Evolutionary conservation across 2,888 invertebrate species (phyloP), one percentile per base, ranked within the genome.

Genomic region (Metalampra italica): DNA sequence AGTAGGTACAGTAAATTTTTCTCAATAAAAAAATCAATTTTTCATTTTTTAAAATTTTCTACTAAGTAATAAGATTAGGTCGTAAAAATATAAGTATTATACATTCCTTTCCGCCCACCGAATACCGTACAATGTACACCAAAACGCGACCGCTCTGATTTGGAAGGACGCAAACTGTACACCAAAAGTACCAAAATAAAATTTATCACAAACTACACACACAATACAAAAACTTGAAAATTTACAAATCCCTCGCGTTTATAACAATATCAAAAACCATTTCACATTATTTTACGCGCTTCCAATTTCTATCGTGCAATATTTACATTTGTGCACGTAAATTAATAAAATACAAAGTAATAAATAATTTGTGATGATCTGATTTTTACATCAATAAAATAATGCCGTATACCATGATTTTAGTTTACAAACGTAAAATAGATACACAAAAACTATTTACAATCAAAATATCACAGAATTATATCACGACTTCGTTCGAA

Each of bases 181-280:
- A 85, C 73, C n/a, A 76, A 79, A 72, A 71, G 72, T 80, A 78
- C 69, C 68, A 79, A 84, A 82, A 83, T 81, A 84, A 81, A 82
- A 75, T 73, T 68, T 72, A 70, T 80, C 75, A 72, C 67, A 84
- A 81, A 81, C 59, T 75, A 72, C 62, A 73, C 61, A 72, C 62
- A 73, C 61, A 60, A 67, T 60, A 61, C 59, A 71, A 72, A 78
- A 78, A 76, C 82, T 80, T 73, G 79, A 65, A 69, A 83, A 75
- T 84, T 85, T 82, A 65, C 63, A 79, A 77, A 75, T 68, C 65
- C 67, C 60, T 70, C 71, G 62, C 68, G 66, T 71, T 68, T 77
- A 80, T 77, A 76, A 54, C 57, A 59, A 37, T 66, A 66, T 72
- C 69, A 64, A 78, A 82, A 78, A 78, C 50, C 43, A 55, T 45